These are phyloP conservation scores for Dryobates pubescens DNA, from an alignment of 2,797 vertebrate genomes.

Conservation along the genomic window DNA sequence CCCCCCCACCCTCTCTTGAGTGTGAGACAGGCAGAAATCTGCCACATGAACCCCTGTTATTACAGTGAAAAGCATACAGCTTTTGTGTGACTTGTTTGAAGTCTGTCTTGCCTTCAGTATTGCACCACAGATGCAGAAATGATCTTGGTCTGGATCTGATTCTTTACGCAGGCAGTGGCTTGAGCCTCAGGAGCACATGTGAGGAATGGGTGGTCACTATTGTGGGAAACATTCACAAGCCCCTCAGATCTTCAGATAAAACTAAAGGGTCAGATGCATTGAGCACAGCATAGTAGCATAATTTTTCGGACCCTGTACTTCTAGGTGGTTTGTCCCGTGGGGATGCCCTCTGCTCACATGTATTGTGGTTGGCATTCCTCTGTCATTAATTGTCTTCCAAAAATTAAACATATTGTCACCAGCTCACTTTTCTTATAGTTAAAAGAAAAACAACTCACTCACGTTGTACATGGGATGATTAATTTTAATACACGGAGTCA, in stretches of 20 bases:
- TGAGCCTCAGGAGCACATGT: fast-evolving
- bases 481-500: neutral
- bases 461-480: neutral
- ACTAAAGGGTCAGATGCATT: neutral
- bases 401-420: neutral
- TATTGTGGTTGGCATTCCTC: neutral
- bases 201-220: neutral
- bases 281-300: neutral
- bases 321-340: neutral
- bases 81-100: neutral
- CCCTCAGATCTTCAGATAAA: neutral
- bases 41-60: neutral
- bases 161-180: neutral
- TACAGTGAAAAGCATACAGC: neutral
- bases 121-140: neutral
- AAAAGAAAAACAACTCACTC: neutral
- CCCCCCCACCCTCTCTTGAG: neutral
- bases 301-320: neutral
- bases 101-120: neutral
- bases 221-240: neutral
- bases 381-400: neutral
- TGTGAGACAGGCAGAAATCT: neutral
- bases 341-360: neutral
- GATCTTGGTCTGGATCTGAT: neutral
- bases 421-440: neutral